phyloP scores from a whole-genome alignment of 1,140 invertebrate species.

The Bombus confusus region DNA sequence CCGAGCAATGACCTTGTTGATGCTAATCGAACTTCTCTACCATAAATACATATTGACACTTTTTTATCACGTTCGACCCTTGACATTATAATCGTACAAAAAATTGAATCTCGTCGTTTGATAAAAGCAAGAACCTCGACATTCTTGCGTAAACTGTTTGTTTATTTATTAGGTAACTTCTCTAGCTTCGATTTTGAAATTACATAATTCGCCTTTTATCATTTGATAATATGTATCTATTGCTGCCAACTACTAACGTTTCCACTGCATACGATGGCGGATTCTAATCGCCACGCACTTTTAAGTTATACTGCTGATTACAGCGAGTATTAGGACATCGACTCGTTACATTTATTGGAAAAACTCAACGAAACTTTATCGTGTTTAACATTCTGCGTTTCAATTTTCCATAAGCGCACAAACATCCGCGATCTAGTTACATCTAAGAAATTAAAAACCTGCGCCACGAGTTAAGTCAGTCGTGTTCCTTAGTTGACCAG shows the following conservation, averaged over 20 bases:
- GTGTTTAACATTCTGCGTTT: neutral
- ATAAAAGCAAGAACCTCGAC: too few species aligned
- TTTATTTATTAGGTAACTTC: neutral
- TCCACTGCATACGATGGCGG: too few species aligned
- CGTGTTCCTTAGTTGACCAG: neutral
- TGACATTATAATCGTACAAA: too few species aligned
- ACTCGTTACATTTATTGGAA: too few species aligned
- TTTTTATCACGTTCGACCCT: neutral
- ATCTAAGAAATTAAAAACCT: too few species aligned
- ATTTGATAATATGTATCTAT: neutral
- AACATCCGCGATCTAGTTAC: neutral
- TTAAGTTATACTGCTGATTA: too few species aligned
- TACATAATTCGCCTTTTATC: neutral
- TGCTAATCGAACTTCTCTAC: neutral
- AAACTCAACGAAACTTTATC: too few species aligned
- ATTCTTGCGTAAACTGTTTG: neutral
- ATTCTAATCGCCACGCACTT: too few species aligned
- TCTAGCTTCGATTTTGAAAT: neutral
- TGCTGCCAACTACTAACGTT: neutral
- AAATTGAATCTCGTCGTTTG: too few species aligned
- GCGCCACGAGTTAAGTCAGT: too few species aligned
- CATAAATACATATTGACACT: neutral
- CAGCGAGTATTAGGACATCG: too few species aligned
- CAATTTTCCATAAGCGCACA: neutral
- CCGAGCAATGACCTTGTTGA: neutral